These are phyloP conservation scores for Porites lobata DNA, from an alignment of 92 coral and sea anemone genomes.

Conservation along the genomic window DNA sequence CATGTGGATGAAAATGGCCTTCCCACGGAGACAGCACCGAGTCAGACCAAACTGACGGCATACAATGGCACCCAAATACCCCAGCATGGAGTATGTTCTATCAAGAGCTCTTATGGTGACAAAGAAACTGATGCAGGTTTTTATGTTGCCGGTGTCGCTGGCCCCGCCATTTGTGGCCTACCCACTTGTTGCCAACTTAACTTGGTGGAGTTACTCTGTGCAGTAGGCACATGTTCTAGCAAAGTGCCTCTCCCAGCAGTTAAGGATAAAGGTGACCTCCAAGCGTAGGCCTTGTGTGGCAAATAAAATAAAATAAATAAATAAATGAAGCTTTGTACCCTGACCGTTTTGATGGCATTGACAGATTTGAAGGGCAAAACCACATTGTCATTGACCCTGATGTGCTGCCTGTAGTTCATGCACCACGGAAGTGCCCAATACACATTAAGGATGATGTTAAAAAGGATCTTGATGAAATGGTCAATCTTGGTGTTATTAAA, in stretches of 20 bases:
- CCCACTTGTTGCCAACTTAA: slow-evolving; percentile 7
- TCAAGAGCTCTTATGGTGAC: slow-evolving; percentile 27
- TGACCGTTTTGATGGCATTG: too few species aligned
- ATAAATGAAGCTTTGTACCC: slow-evolving; percentile 10
- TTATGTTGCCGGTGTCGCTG: slow-evolving; percentile 44
- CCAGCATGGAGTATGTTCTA: slow-evolving; percentile 37
- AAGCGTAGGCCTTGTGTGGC: background rate
- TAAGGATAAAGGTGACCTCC: too few species aligned
- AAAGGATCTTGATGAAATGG: background rate
- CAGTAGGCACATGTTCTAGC: too few species aligned
- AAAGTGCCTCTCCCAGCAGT: too few species aligned
- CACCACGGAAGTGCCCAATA: background rate
- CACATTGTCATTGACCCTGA: slow-evolving; percentile 28
- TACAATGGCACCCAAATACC: slow-evolving; percentile 34
- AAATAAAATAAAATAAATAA: slow-evolving; percentile 44
- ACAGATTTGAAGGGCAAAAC: background rate
- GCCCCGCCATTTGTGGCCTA: slow-evolving; percentile 59
- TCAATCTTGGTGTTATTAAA: slow-evolving; percentile 26
- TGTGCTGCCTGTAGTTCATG: background rate
- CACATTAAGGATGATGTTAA: slow-evolving; percentile 11
- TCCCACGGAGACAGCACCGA: background rate
- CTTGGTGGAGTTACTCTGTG: too few species aligned
- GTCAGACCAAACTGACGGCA: slow-evolving; percentile 34
- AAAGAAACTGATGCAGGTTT: slow-evolving; percentile 36
- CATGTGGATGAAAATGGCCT: slow-evolving; percentile 44